Percentiles rank a stretch among this genome's conserved stretches.
These are phyloP conservation scores for cat (Felis catus) DNA, from an alignment of 2,113 vertebrate genomes.

Conservation along the genomic window DNA sequence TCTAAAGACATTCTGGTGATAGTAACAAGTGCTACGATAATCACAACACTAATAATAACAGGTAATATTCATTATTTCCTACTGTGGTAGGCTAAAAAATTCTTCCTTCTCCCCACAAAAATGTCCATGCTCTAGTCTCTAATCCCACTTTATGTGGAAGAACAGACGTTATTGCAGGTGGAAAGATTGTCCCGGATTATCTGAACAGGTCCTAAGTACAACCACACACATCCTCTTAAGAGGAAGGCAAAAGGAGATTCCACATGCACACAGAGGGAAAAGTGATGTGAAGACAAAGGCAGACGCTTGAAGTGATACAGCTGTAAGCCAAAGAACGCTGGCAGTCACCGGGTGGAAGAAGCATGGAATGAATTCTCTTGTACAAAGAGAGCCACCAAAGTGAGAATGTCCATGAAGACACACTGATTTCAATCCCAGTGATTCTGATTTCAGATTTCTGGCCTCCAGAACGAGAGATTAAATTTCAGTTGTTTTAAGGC, in stretches of 20 bases:
- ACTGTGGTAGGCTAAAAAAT: background rate
- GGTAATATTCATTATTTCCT: background rate
- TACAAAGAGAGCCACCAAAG: background rate
- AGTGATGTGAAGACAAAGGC: background rate
- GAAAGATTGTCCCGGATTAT: background rate
- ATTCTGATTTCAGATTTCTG: constrained; percentile 35
- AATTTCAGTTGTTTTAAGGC: constrained; percentile 42
- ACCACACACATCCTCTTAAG: background rate
- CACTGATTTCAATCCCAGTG: background rate
- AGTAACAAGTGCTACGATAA: background rate
- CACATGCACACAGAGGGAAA: background rate
- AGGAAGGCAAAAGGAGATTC: background rate
- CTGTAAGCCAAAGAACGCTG: background rate
- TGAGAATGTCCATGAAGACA: background rate
- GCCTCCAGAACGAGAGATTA: constrained; percentile 13
- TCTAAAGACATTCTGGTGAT: background rate
- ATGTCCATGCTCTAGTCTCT: background rate
- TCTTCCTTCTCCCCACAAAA: background rate
- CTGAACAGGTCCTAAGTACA: background rate
- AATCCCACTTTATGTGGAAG: background rate
- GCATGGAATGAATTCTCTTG: background rate
- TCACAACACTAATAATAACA: background rate
- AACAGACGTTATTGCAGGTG: background rate
- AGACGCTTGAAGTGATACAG: background rate
- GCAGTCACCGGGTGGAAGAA: background rate